phyloP scores from a whole-genome alignment of 1,140 invertebrate species.

The Achroia grisella region DNA sequence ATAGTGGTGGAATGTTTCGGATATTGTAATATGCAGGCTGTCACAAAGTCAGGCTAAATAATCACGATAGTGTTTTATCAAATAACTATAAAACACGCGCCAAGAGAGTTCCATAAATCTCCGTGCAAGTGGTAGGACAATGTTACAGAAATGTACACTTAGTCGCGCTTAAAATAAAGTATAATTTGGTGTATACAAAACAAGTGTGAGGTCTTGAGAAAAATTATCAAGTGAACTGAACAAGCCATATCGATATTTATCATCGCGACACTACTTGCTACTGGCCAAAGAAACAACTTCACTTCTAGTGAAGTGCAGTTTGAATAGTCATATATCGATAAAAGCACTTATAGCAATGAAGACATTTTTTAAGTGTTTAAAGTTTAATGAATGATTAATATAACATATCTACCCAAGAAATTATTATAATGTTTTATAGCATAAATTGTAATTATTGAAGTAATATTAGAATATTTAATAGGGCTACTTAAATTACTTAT shows the following conservation, averaged over 20 bases:
- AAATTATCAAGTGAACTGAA: constrained; percentile 63
- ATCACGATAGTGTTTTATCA: constrained; percentile 69
- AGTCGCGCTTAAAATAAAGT: constrained; percentile 20
- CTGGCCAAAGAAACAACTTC: constrained; percentile 63
- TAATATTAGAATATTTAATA: too few species aligned
- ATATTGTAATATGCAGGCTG: constrained; percentile 57
- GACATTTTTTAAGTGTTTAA: too few species aligned
- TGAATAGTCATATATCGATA: constrained; percentile 27
- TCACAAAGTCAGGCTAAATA: constrained; percentile 59
- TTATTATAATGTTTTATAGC: too few species aligned
- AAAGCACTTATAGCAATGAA: background rate
- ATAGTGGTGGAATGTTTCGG: constrained; percentile 45
- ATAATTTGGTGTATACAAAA: constrained; percentile 4
- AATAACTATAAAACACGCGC: constrained; percentile 68
- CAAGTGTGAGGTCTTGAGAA: constrained; percentile 49
- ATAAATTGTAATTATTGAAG: too few species aligned
- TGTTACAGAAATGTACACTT: constrained; percentile 20
- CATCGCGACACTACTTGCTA: constrained; percentile 68
- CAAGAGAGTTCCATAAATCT: constrained; percentile 61
- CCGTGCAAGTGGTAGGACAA: constrained; percentile 11
- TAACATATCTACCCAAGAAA: too few species aligned
- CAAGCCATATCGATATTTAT: constrained; percentile 72
- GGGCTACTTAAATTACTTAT: too few species aligned
- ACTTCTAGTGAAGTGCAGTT: constrained; percentile 44
- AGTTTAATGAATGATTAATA: too few species aligned